phyloP scores from a whole-genome alignment of 1,140 invertebrate genomes.

The Samia ricini region DNA sequence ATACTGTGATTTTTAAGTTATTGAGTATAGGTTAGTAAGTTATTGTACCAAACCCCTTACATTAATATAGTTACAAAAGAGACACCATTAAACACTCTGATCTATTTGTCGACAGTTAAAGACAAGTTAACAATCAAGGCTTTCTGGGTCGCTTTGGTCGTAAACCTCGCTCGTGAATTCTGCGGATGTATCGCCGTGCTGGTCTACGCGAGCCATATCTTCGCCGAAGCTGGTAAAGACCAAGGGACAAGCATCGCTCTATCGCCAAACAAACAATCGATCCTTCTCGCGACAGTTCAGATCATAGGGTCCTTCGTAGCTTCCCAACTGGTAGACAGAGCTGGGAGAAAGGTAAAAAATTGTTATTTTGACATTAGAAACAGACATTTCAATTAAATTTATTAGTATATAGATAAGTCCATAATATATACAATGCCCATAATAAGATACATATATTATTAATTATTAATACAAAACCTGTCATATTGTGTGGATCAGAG shows the following conservation, averaged over 20 bases:
- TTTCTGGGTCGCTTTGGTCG: conserved; percentile 63
- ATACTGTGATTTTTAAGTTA: too few relatives aligned
- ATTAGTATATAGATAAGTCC: too few relatives aligned
- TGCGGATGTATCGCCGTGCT: conserved; percentile 67
- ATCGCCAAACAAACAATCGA: conserved; percentile 66
- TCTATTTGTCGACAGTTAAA: conserved; percentile 35
- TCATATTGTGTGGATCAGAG: too few relatives aligned
- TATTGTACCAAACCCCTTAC: too few relatives aligned
- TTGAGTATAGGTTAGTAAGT: too few relatives aligned
- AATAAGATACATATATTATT: too few relatives aligned
- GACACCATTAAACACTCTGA: not conserved
- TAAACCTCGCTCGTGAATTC: conserved; percentile 61
- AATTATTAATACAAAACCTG: too few relatives aligned
- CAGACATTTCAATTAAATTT: too few relatives aligned
- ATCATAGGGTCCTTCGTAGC: conserved; percentile 66
- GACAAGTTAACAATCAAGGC: conserved; percentile 60
- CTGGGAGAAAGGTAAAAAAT: conserved; percentile 57
- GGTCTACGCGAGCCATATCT: conserved; percentile 68
- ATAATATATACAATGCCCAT: too few relatives aligned
- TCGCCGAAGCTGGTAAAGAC: conserved; percentile 55
- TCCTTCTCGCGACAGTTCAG: conserved; percentile 59
- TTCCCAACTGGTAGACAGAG: conserved; percentile 61
- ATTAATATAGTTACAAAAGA: not conserved
- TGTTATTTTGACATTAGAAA: too few relatives aligned
- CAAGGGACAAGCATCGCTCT: conserved; percentile 45